Conservation (phyloP, 2,888 invertebrate species). For the Mimumesa dahlbomi region DNA sequence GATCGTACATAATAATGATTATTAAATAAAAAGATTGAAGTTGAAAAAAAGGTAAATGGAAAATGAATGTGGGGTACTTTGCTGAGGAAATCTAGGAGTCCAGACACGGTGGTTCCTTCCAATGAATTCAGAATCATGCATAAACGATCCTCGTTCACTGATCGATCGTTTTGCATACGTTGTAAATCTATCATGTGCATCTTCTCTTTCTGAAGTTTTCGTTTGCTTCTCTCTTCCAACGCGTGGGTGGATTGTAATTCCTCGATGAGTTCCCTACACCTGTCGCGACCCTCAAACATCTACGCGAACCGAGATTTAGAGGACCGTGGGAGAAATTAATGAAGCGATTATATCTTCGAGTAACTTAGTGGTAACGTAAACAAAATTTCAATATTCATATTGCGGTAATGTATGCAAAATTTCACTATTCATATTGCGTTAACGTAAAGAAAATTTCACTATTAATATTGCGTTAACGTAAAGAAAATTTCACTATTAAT, state of each 20-base stretch:
- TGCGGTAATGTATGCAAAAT: too few species aligned
- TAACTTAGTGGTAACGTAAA: too few species aligned
- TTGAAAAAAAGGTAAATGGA: too few species aligned
- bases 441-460: too few species aligned
- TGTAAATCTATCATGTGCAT: slow-evolving; percentile 61
- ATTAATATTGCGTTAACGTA: too few species aligned
- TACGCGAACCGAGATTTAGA: too few species aligned
- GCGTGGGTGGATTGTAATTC: slow-evolving; percentile 87
- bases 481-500: too few species aligned
- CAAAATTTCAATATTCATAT: too few species aligned
- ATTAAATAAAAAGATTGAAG: too few species aligned
- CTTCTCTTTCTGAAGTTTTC: slow-evolving; percentile 66
- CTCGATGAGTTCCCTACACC: slow-evolving; percentile 86
- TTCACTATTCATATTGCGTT: too few species aligned
- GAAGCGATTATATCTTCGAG: too few species aligned
- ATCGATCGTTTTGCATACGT: slow-evolving; percentile 48
- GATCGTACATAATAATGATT: slow-evolving; percentile 6
- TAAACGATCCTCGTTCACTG: slow-evolving; percentile 82
- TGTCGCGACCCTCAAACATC: slow-evolving; percentile 88
- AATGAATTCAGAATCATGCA: slow-evolving; percentile 85
- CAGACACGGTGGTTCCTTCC: slow-evolving; percentile 87
- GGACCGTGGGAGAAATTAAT: too few species aligned
- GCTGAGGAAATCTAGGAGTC: slow-evolving; percentile 87
- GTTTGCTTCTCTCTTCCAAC: slow-evolving; percentile 82
- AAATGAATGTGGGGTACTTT: slow-evolving; percentile 63